These are phyloP conservation scores for Nettapus auritus DNA, from an alignment of 2,113 vertebrate species.

Conservation along the genomic window DNA sequence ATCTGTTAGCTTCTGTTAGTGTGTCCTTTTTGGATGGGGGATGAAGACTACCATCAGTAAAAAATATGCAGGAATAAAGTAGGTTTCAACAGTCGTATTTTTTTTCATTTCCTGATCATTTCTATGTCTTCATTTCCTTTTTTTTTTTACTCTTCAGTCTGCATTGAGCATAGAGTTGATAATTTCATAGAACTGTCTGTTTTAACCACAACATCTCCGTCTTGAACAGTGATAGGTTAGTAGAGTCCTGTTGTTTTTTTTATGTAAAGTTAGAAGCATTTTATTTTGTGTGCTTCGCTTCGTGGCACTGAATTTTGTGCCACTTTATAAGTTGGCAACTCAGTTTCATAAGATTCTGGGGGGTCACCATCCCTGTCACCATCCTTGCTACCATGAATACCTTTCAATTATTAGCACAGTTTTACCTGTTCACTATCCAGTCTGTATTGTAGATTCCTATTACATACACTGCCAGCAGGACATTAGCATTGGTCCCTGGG, in stretches of 20 bases:
- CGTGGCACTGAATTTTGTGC: neutral
- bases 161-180: neutral
- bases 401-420: neutral
- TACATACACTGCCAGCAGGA: neutral
- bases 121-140: neutral
- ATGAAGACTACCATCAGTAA: neutral
- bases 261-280: neutral
- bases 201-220: neutral
- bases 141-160: neutral
- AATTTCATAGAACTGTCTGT: neutral
- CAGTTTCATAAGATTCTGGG: neutral
- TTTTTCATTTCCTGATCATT: neutral
- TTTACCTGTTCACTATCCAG: neutral
- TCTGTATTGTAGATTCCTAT: neutral
- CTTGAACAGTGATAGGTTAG: neutral
- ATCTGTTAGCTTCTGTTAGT: neutral
- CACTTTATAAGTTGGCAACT: neutral
- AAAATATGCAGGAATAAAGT: neutral
- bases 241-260: neutral
- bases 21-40: neutral
- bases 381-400: neutral
- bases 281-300: neutral
- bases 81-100: neutral
- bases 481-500: neutral
- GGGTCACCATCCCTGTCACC: neutral